Evolutionary conservation across 2,888 invertebrate genomes (phyloP).

Genomic region (Fragum sueziense): DNA sequence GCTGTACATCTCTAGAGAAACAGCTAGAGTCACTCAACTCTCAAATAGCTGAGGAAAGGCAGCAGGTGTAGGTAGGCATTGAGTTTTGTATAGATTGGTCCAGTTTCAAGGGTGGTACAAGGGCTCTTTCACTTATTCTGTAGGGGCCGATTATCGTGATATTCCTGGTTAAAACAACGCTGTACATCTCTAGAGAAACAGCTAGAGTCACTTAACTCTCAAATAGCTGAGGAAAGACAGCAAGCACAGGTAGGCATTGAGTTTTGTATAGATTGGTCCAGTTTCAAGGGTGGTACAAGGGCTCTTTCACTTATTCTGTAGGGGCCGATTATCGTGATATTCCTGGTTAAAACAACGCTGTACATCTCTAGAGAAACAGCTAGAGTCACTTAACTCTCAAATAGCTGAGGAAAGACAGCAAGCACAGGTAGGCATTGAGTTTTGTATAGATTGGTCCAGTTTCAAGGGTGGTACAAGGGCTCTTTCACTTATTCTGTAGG

Average conservation of each 20-base stretch:
- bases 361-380: conserved; percentile 71
- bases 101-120: too few relatives aligned
- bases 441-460: too few relatives aligned
- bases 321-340: too few relatives aligned
- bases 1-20: conserved; percentile 68
- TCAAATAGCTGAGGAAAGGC: conserved; percentile 85
- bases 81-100: background rate
- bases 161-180: conserved; percentile 89
- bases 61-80: conserved; percentile 87
- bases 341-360: conserved; percentile 88
- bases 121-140: too few relatives aligned
- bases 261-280: too few relatives aligned
- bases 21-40: conserved; percentile 73
- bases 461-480: too few relatives aligned
- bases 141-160: too few relatives aligned
- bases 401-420: conserved; percentile 87
- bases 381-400: conserved; percentile 70
- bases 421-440: conserved; percentile 85
- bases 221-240: conserved; percentile 86
- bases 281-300: too few relatives aligned
- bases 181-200: conserved; percentile 71
- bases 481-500: too few relatives aligned
- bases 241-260: conserved; percentile 86
- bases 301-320: too few relatives aligned
- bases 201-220: conserved; percentile 70